A percentile compares a stretch with the other conserved stretches of the same genome.
phyloP scores from a whole-genome alignment of 1,140 invertebrate genomes.

The Phenacoccus solenopsis region DNA sequence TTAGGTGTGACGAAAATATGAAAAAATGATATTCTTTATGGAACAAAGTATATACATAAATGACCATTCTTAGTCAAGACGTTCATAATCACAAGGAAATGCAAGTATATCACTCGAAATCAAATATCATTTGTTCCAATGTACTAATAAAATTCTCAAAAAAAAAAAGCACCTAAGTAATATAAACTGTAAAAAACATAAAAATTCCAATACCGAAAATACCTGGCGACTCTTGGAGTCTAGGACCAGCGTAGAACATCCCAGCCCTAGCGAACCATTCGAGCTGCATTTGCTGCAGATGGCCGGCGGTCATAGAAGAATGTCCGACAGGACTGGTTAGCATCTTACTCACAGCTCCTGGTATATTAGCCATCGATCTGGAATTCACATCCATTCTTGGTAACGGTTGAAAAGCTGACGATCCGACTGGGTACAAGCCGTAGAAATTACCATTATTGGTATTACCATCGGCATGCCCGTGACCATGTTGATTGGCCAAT shows the following conservation, averaged over 20 bases:
- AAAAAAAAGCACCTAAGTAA: no score
- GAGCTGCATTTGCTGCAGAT: slow-evolving; percentile 66
- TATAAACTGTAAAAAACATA: no score
- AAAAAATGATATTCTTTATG: no score
- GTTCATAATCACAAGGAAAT: no score
- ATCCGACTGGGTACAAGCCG: slow-evolving; percentile 24
- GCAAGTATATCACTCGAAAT: no score
- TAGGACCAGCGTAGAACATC: slow-evolving; percentile 58
- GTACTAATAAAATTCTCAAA: no score
- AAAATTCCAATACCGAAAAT: no score
- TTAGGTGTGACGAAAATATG: no score
- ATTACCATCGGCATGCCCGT: not conserved
- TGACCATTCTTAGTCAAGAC: no score
- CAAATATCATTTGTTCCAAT: no score
- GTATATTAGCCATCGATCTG: not conserved
- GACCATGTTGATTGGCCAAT: not conserved
- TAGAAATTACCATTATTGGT: slow-evolving; percentile 25
- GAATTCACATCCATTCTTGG: slow-evolving; percentile 23
- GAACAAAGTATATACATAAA: no score
- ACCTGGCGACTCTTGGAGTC: slow-evolving; percentile 49
- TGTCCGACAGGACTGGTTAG: slow-evolving; percentile 6
- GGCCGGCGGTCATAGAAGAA: slow-evolving; percentile 30
- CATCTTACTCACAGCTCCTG: not conserved
- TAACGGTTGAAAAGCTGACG: slow-evolving; percentile 34
- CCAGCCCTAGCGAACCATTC: slow-evolving; percentile 72